Evolutionary conservation across 2,797 vertebrate genomes (phyloP).

Genomic region (Anabas testudineus): DNA sequence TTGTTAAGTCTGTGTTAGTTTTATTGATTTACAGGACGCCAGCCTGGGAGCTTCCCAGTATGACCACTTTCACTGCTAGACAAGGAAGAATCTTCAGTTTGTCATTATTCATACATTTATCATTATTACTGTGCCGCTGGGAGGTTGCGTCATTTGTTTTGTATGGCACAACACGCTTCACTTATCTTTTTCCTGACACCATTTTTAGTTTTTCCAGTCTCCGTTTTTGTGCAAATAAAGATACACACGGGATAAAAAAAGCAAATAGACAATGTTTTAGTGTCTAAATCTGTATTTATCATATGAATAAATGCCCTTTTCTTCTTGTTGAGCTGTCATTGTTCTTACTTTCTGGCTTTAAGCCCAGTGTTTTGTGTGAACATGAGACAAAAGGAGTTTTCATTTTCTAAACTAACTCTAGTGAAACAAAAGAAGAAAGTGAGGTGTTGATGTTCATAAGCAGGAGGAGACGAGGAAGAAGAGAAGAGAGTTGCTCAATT

Average conservation of each 20-base stretch:
- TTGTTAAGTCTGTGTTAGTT: background rate
- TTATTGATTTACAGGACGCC: background rate
- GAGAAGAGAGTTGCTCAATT: conserved; percentile 27
- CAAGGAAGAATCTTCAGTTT: background rate
- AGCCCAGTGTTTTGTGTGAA: background rate
- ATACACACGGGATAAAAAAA: too few species aligned
- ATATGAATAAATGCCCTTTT: background rate
- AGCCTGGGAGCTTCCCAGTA: background rate
- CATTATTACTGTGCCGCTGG: background rate
- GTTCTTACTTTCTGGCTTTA: background rate
- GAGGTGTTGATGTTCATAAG: background rate
- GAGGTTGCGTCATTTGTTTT: background rate
- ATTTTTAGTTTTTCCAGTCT: background rate
- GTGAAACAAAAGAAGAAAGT: background rate
- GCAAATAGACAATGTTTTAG: too few species aligned
- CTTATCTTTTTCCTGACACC: background rate
- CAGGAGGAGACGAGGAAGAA: background rate
- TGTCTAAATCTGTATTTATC: background rate
- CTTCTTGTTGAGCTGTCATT: background rate
- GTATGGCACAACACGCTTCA: too few species aligned
- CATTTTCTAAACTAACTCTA: background rate
- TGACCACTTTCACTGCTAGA: conserved; percentile 1
- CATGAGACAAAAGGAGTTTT: background rate
- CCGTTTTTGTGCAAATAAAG: too few species aligned
- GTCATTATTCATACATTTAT: conserved; percentile 15